A percentile compares a stretch with the other conserved stretches of the same genome.
These are phyloP conservation scores for Corythornis leucogaster DNA, from an alignment of 2,797 vertebrate species.

Conservation along the genomic window DNA sequence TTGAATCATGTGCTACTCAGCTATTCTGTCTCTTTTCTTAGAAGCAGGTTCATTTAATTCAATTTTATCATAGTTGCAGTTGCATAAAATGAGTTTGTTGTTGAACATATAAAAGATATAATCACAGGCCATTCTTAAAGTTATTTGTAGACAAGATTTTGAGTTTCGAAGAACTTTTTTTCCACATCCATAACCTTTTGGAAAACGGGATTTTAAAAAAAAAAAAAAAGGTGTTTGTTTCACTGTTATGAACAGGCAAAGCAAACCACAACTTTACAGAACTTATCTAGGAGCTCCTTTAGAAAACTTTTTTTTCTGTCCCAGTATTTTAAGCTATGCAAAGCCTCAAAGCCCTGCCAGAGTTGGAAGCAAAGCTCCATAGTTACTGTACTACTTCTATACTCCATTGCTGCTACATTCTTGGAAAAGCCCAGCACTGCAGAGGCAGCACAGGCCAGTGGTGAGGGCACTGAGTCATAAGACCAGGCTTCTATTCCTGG, in stretches of 20 bases:
- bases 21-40: slow-evolving; percentile 58
- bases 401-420: neutral
- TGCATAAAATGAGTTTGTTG: slow-evolving; percentile 67
- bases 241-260: neutral
- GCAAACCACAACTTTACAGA: neutral
- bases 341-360: neutral
- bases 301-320: neutral
- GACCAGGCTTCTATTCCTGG: slow-evolving; percentile 66
- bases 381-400: neutral
- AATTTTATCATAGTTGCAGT: slow-evolving; percentile 65
- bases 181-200: neutral
- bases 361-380: neutral
- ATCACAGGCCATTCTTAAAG: slow-evolving; percentile 49
- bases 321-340: neutral
- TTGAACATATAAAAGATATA: slow-evolving; percentile 57
- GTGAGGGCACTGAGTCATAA: slow-evolving; percentile 53
- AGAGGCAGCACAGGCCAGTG: neutral
- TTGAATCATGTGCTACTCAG: slow-evolving; percentile 48
- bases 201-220: neutral
- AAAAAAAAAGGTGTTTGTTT: no score
- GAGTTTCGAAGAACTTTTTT: slow-evolving; percentile 44
- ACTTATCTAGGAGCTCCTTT: neutral
- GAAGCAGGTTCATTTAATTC: slow-evolving; percentile 70
- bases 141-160: slow-evolving; percentile 45
- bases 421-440: neutral